A percentile compares a stretch with the other conserved stretches of the same genome.
Conservation (phyloP, 35 echinoderm and acorn worm genomes). For the Strongylocentrotus purpuratus region DNA sequence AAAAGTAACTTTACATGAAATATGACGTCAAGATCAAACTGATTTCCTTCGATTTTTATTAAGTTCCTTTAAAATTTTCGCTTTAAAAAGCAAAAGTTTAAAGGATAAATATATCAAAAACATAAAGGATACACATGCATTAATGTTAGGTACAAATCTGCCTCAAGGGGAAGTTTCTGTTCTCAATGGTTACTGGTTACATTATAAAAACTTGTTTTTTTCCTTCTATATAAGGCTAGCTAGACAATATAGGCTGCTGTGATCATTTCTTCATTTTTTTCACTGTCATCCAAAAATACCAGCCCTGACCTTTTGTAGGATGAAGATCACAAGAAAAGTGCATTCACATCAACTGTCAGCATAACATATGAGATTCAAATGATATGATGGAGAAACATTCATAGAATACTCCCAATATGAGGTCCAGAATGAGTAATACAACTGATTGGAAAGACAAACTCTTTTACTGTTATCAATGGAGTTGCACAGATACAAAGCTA, state of each 20-base stretch:
- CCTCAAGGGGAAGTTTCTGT: too few species aligned
- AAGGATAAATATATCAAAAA: background rate
- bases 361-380: background rate
- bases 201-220: background rate
- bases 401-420: background rate
- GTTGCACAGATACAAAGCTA: background rate
- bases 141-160: background rate
- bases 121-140: background rate
- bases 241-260: background rate
- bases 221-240: background rate
- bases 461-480: background rate
- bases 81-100: background rate
- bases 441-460: background rate
- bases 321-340: slow-evolving; percentile 7
- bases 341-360: slow-evolving; percentile 16
- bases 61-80: background rate
- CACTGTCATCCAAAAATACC: background rate
- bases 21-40: background rate
- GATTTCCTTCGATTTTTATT: background rate
- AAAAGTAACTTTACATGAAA: background rate
- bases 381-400: background rate
- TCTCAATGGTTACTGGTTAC: too few species aligned
- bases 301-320: background rate
- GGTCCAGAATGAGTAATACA: background rate
- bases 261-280: background rate